Evolutionary conservation across 2,113 vertebrate species (phyloP).

Genomic region (Prolemur simus): DNA sequence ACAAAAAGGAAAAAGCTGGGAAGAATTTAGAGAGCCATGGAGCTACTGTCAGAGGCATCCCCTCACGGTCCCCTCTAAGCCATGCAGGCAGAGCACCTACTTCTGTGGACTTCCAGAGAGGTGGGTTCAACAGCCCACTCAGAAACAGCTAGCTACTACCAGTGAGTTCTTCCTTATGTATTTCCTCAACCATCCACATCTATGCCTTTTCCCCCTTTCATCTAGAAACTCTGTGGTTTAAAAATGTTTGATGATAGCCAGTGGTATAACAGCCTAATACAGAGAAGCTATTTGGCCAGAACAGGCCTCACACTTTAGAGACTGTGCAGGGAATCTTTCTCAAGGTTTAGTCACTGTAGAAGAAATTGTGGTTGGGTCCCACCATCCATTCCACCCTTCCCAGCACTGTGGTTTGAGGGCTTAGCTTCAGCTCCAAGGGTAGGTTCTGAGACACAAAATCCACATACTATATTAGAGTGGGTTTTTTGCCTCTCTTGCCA

Average conservation of each 20-base stretch:
- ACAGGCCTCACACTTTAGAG: background rate
- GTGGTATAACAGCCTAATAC: background rate
- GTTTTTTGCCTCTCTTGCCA: background rate
- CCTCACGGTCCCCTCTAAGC: background rate
- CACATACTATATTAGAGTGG: background rate
- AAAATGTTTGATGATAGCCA: background rate
- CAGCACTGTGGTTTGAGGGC: background rate
- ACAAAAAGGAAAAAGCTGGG: background rate
- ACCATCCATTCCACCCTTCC: background rate
- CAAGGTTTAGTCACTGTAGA: background rate
- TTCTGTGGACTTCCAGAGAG: background rate
- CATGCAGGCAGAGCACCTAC: background rate
- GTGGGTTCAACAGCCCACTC: background rate
- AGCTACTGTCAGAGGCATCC: fast-evolving
- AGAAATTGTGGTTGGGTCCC: background rate
- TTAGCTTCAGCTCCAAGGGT: background rate
- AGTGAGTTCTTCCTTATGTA: background rate
- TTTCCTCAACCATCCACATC: background rate
- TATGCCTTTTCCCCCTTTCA: background rate
- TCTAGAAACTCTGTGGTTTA: background rate
- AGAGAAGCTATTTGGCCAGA: background rate
- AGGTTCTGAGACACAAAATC: background rate
- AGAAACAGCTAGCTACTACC: background rate
- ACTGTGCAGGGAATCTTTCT: background rate
- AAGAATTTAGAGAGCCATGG: background rate